A percentile compares a stretch with the other conserved stretches of the same genome.
Evolutionary conservation across 1,140 invertebrate species (phyloP).

Genomic region (Caerostris extrusa): DNA sequence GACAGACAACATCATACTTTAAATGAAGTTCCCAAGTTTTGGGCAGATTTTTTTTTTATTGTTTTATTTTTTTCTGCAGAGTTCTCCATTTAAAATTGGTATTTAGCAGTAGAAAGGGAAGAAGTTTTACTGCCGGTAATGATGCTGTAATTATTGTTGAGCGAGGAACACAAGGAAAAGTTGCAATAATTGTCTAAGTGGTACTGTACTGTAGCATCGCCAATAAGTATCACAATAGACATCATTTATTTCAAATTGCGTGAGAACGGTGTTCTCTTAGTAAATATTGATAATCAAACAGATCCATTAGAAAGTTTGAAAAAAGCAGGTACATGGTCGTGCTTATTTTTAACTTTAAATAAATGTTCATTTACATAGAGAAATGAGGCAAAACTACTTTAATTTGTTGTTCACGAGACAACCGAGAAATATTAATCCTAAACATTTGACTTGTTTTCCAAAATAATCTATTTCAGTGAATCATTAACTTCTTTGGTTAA

Average conservation of each 20-base stretch:
- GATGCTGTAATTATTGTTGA: constrained; percentile 6
- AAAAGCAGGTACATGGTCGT: background rate
- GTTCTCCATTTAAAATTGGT: background rate
- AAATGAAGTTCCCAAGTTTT: constrained; percentile 43
- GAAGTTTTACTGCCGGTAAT: background rate
- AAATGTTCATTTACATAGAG: background rate
- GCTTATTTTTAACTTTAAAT: background rate
- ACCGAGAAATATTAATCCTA: background rate
- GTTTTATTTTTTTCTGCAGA: background rate
- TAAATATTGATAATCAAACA: constrained; percentile 48
- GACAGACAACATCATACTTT: constrained; percentile 29
- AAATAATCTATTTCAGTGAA: background rate
- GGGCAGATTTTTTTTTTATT: background rate
- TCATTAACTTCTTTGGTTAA: background rate
- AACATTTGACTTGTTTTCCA: background rate
- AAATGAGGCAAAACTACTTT: background rate
- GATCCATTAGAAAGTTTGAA: background rate
- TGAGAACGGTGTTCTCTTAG: background rate
- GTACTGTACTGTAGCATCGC: background rate
- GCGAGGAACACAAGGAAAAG: background rate
- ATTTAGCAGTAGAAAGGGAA: background rate
- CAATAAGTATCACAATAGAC: background rate
- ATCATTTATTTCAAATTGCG: background rate
- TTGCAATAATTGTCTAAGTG: background rate
- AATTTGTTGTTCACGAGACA: constrained; percentile 5